Conservation (phyloP, 1,140 invertebrate species). For the Plectrocnemia conspersa region DNA sequence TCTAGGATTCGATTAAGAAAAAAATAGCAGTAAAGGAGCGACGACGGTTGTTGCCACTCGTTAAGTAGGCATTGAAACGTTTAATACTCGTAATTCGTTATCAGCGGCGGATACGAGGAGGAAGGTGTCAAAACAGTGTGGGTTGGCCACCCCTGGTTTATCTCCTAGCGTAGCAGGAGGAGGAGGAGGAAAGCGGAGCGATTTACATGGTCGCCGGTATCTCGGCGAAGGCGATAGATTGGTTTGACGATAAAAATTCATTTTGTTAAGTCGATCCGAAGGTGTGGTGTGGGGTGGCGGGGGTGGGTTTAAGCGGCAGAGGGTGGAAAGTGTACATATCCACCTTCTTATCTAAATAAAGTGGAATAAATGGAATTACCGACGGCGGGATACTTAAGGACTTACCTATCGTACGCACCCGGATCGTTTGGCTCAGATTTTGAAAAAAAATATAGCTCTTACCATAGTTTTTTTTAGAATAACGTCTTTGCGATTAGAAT, state of each 20-base stretch:
- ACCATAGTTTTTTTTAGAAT: too few relatives aligned
- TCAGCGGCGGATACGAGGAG: slow-evolving; percentile 38
- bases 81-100: slow-evolving; percentile 55
- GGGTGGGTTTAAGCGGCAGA: not conserved
- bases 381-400: too few relatives aligned
- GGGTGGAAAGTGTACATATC: slow-evolving; percentile 2
- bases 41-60: slow-evolving; percentile 4
- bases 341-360: slow-evolving; percentile 23
- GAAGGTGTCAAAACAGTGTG: not conserved
- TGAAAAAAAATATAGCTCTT: too few relatives aligned
- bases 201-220: slow-evolving; percentile 25
- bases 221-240: slow-evolving; percentile 33
- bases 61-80: slow-evolving; percentile 43
- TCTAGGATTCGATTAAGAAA: too few relatives aligned
- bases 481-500: too few relatives aligned
- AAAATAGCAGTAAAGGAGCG: not conserved
- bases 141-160: not conserved
- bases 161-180: not conserved
- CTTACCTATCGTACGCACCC: too few relatives aligned
- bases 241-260: slow-evolving; percentile 32
- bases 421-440: too few relatives aligned
- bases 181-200: slow-evolving; percentile 4
- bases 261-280: slow-evolving; percentile 32
- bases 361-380: slow-evolving; percentile 10
- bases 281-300: slow-evolving; percentile 6